Evolutionary conservation across 2,888 invertebrate genomes (phyloP).

Genomic region (Drosophila affinis): DNA sequence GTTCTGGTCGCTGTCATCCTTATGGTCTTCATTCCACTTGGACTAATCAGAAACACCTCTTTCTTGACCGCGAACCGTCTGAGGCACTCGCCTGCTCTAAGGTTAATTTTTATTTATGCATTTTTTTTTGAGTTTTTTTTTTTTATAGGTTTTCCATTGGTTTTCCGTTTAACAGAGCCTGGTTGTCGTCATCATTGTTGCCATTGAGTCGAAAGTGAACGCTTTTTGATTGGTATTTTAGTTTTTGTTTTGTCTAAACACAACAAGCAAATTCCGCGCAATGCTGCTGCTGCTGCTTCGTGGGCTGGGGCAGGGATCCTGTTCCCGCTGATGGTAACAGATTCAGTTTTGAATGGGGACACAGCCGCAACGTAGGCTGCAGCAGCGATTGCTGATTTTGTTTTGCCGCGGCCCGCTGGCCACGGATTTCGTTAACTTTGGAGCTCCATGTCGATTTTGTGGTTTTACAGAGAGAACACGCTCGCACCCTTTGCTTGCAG

Average conservation of each 20-base stretch:
- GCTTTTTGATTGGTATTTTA: conserved; percentile 53
- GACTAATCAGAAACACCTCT: conserved; percentile 7
- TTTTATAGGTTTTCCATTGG: conserved; percentile 1
- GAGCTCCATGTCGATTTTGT: conserved; percentile 71
- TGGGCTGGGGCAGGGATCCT: conserved; percentile 24
- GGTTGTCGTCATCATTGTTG: conserved; percentile 57
- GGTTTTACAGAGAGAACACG: conserved; percentile 69
- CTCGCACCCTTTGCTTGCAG: conserved; percentile 67
- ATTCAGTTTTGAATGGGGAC: conserved; percentile 39
- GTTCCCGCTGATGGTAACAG: conserved; percentile 36
- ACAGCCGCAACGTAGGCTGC: conserved; percentile 40
- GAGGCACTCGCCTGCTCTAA: conserved; percentile 13
- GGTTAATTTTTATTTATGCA: conserved; percentile 12
- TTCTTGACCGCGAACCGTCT: conserved; percentile 22
- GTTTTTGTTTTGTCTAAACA: conserved; percentile 56
- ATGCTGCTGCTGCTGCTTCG: conserved; percentile 48
- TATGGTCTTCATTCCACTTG: neutral
- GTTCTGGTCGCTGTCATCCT: conserved; percentile 10
- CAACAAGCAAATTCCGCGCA: conserved; percentile 68
- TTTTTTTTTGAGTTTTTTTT: conserved; percentile 25
- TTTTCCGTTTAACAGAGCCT: conserved; percentile 58
- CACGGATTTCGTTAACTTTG: conserved; percentile 69
- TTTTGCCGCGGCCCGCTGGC: conserved; percentile 54
- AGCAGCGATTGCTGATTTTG: conserved; percentile 51
- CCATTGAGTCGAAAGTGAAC: conserved; percentile 71